These are phyloP conservation scores for Clarias fuscus DNA, from an alignment of 2,797 vertebrate genomes.

Conservation along the genomic window DNA sequence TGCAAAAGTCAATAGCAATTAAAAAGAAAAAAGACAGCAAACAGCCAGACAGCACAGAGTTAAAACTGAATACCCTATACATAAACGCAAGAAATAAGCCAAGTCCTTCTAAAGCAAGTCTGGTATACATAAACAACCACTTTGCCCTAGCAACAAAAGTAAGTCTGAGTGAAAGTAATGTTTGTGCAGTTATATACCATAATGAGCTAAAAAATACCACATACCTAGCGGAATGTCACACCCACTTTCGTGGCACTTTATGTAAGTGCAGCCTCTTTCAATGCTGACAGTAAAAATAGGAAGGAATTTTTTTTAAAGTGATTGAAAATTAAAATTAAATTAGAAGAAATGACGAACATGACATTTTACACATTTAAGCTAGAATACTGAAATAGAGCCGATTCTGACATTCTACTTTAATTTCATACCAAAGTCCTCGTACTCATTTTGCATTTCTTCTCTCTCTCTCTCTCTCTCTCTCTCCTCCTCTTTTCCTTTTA, in stretches of 20 bases:
- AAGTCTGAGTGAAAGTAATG: neutral
- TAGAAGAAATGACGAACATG: neutral
- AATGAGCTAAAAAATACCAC: neutral
- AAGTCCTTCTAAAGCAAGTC: neutral
- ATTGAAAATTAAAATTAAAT: no score
- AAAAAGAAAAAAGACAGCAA: neutral
- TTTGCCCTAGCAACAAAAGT: neutral
- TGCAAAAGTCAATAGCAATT: neutral
- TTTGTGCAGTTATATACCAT: neutral
- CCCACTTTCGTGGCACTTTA: neutral
- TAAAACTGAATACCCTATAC: neutral
- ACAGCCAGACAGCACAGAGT: neutral
- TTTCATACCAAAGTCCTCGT: neutral
- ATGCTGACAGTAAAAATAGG: neutral
- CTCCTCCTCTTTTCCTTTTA: neutral
- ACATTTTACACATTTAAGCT: neutral
- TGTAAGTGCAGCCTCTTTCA: neutral
- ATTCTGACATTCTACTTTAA: neutral
- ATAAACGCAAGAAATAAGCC: neutral
- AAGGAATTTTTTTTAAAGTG: neutral
- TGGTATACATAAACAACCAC: neutral
- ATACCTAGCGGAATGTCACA: neutral
- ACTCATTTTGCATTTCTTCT: neutral
- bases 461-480: neutral
- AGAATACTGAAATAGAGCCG: neutral